phyloP scores from a whole-genome alignment of 2,113 vertebrate species.

The Burhinus bistriatus region DNA sequence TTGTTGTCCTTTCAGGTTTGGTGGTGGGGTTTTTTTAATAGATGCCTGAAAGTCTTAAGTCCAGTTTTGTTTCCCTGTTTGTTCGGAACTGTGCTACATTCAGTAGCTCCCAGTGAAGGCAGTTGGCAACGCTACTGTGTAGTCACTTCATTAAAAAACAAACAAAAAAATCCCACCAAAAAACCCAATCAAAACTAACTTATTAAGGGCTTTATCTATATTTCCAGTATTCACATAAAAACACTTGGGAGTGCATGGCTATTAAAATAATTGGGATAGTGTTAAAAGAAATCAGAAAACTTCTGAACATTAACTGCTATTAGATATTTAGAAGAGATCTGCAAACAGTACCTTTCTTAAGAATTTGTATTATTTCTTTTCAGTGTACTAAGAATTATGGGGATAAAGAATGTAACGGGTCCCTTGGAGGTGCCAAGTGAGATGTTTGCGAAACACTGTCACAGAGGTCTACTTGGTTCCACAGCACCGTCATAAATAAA shows the following conservation, averaged over 20 bases:
- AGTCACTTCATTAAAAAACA: neutral
- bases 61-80: neutral
- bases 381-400: neutral
- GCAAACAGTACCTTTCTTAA: neutral
- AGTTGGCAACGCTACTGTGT: neutral
- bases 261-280: neutral
- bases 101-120: neutral
- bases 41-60: neutral
- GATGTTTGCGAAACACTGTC: neutral
- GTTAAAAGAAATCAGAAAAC: neutral
- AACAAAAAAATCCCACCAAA: accelerated
- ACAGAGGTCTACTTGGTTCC: neutral
- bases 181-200: accelerated
- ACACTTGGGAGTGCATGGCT: neutral
- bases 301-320: neutral
- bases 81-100: neutral
- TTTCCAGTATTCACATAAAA: neutral
- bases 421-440: neutral
- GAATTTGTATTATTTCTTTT: neutral
- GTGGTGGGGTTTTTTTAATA: neutral
- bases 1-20: neutral
- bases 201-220: neutral
- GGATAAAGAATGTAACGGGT: neutral
- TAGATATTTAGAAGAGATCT: neutral
- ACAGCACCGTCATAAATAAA: neutral